Percentiles rank a stretch among this genome's conserved stretches.
These are phyloP conservation scores for Trichopria drosophilae DNA, from an alignment of 2,888 invertebrate species.

Conservation along the genomic window DNA sequence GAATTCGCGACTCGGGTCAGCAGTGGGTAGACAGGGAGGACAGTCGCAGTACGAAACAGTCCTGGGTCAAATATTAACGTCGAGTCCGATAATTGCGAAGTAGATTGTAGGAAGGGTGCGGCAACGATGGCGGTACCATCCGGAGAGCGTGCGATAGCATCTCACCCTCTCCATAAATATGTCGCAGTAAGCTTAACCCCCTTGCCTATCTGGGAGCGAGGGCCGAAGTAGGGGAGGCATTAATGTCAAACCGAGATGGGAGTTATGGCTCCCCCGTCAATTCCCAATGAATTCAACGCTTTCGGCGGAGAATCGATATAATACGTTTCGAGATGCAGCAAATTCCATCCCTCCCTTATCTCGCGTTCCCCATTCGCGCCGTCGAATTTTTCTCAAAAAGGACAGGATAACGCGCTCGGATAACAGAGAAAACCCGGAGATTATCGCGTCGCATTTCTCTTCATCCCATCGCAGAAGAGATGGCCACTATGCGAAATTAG, in stretches of 20 bases:
- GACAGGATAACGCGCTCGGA: too few species aligned
- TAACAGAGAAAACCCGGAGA: too few species aligned
- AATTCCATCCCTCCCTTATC: constrained; percentile 11
- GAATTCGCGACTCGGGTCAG: constrained; percentile 21
- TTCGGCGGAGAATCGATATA: constrained; percentile 56
- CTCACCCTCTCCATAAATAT: constrained; percentile 60
- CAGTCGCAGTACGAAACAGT: constrained; percentile 13
- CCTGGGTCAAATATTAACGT: constrained; percentile 57
- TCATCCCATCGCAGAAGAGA: too few species aligned
- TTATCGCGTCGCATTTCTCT: too few species aligned
- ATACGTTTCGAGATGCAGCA: constrained; percentile 20
- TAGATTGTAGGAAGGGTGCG: constrained; percentile 53
- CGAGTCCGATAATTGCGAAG: constrained; percentile 57
- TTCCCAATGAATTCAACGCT: constrained; percentile 59
- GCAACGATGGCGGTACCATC: background rate
- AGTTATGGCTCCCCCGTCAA: constrained; percentile 60
- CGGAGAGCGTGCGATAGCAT: constrained; percentile 55
- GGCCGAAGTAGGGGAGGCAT: constrained; percentile 56
- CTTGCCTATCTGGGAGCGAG: constrained; percentile 55
- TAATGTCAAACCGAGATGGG: constrained; percentile 58
- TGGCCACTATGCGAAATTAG: too few species aligned
- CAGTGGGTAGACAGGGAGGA: background rate
- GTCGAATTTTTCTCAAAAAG: too few species aligned
- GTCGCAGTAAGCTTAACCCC: constrained; percentile 59
- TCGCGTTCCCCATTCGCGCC: background rate